A percentile compares a stretch with the other conserved stretches of the same genome.
phyloP scores from a whole-genome alignment of 2,113 vertebrate genomes.

The Dendrocopos noguchii region DNA sequence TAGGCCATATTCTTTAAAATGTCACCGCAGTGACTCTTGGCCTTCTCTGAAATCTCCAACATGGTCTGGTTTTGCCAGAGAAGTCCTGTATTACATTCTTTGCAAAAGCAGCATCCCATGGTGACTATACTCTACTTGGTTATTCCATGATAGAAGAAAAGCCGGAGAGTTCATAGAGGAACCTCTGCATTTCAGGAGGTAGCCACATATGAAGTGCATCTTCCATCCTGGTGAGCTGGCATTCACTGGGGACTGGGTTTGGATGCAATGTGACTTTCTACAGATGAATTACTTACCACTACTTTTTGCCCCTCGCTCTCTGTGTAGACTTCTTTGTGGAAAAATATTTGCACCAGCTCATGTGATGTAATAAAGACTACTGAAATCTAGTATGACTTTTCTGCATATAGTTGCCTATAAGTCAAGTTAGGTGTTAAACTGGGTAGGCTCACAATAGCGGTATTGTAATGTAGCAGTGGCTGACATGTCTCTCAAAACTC shows the following conservation, averaged over 20 bases:
- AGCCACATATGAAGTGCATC: accelerated
- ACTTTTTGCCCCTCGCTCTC: neutral
- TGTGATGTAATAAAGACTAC: neutral
- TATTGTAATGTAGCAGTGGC: conserved; percentile 47
- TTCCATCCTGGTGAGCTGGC: neutral
- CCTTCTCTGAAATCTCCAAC: accelerated
- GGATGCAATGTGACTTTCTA: neutral
- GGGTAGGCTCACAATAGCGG: conserved; percentile 20
- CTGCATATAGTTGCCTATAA: neutral
- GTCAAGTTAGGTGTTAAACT: conserved; percentile 15
- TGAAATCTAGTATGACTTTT: neutral
- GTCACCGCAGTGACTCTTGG: neutral
- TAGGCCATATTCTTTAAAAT: neutral
- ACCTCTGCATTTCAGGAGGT: neutral
- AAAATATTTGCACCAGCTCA: neutral
- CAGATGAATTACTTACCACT: neutral
- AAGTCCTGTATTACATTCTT: neutral
- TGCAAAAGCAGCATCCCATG: neutral
- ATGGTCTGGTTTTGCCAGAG: neutral
- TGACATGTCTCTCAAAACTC: conserved; percentile 44
- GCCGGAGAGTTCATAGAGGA: neutral
- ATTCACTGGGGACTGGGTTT: neutral
- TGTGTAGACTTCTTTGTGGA: accelerated
- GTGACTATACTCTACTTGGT: neutral
- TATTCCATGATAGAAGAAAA: neutral